phyloP scores from a whole-genome alignment of 2,113 vertebrate species.

The Mustela lutreola region DNA sequence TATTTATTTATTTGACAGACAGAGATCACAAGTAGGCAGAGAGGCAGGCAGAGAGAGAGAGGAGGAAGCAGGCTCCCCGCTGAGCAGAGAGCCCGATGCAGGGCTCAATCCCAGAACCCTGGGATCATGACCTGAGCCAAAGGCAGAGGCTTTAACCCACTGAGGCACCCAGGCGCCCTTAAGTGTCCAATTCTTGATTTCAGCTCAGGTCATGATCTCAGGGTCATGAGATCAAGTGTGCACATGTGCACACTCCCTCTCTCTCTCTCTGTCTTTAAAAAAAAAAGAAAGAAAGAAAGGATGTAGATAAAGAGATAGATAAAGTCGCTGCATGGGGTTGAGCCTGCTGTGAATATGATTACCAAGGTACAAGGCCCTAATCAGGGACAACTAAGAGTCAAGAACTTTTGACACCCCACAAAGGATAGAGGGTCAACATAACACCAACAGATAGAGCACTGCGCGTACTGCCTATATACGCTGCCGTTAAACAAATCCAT shows the following conservation, averaged over 20 bases:
- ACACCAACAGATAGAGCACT: background rate
- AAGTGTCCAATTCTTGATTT: background rate
- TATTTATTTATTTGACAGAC: no score
- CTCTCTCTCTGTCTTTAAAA: background rate
- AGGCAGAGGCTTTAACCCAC: no score
- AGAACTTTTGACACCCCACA: background rate
- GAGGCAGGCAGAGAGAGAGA: no score
- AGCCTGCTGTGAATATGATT: background rate
- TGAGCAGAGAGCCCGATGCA: no score
- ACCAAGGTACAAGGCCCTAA: background rate
- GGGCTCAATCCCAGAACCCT: no score
- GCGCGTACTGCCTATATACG: background rate
- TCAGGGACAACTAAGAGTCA: background rate
- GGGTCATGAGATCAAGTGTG: no score
- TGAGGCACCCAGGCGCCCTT: background rate
- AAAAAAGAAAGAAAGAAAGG: background rate
- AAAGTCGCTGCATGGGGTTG: background rate
- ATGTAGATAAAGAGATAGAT: background rate
- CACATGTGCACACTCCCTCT: background rate
- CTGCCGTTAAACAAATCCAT: background rate
- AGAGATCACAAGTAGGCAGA: no score
- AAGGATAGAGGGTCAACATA: background rate
- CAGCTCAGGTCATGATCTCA: background rate
- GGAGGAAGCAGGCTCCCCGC: no score
- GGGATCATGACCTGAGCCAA: no score